Evolutionary conservation across 2,797 vertebrate species (phyloP).

Genomic region (Eremophila alpestris): DNA sequence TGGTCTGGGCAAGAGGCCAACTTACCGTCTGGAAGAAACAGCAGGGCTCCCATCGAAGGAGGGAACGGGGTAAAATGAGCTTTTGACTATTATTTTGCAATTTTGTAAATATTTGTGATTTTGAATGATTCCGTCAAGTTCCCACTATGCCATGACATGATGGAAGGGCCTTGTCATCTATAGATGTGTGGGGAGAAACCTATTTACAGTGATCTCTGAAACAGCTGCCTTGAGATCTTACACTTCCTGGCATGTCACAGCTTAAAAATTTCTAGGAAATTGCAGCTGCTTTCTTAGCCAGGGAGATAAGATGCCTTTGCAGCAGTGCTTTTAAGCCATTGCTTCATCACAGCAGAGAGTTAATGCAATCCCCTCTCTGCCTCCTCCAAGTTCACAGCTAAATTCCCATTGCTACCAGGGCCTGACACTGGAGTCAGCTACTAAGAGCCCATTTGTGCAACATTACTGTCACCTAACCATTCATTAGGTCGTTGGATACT

Average conservation of each 20-base stretch:
- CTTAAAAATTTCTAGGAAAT: constrained; percentile 57
- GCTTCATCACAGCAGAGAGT: background rate
- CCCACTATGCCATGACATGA: background rate
- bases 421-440: background rate
- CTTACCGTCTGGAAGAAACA: constrained; percentile 61
- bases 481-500: background rate
- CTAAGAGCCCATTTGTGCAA: background rate
- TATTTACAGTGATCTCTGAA: constrained; percentile 21
- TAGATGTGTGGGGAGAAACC: background rate
- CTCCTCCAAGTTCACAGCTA: background rate
- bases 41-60: constrained; percentile 9
- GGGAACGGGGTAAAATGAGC: constrained; percentile 23
- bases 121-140: constrained; percentile 6
- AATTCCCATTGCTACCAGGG: background rate
- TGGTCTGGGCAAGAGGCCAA: constrained; percentile 53
- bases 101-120: constrained; percentile 51
- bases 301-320: constrained; percentile 26
- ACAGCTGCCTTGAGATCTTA: background rate
- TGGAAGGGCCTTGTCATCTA: background rate
- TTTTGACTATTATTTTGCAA: constrained; percentile 35
- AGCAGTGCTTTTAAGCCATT: background rate
- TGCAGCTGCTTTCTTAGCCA: constrained; percentile 30
- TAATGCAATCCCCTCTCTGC: background rate
- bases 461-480: background rate
- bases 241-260: constrained; percentile 20